Evolutionary conservation across 2,113 vertebrate genomes (phyloP), one percentile per base, ranked within the genome.

Genomic region (Chaenogobius annularis): DNA sequence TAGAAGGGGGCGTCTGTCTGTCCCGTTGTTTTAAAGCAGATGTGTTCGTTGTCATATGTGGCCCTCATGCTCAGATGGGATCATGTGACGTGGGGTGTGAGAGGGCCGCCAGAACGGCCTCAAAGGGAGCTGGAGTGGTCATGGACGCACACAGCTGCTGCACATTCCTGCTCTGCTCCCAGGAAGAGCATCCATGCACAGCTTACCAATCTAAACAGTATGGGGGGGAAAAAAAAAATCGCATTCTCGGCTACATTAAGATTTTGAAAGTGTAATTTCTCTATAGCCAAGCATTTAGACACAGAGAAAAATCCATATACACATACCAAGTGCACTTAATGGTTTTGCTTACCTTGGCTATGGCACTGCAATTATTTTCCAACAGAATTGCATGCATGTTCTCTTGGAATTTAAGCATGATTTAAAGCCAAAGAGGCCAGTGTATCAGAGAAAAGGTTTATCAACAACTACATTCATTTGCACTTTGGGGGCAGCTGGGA

Each of bases 211-310:
- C 71, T 64, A 70, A 58, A 37, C 66, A 79, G 22, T 8, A 56
- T 68, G 22, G 35, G 73, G 61, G 69, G n/a, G n/a, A n/a, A n/a
- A n/a, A n/a, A n/a, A n/a, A n/a, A 56, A 20, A 40, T 67, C 7
- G 76, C 69, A 77, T 71, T 48, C 48, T 70, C 71, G 74, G 61
- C 70, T 74, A 78, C 75, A 75, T 66, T 71, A 82, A 64, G 69
- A 64, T 62, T 58, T 59, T 7, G 59, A 87, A 91, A 91, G 89
- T 91, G 91, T 92, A 92, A 91, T 85, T 69, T 1, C 65, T 82
- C 69, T 75, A 65, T 47, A 68, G 70, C 65, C n/a, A 71, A 72
- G 23, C 9, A 20, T 54, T 50, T 26, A 14, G 9, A 23, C 22
- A 1, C 1, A 23, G 20, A 5, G 12, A 56, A 40, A 40, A 40